A percentile compares a stretch with the other conserved stretches of the same genome.
These are phyloP conservation scores for Calliphora vomitoria DNA, from an alignment of 2,888 invertebrate species.

Conservation along the genomic window DNA sequence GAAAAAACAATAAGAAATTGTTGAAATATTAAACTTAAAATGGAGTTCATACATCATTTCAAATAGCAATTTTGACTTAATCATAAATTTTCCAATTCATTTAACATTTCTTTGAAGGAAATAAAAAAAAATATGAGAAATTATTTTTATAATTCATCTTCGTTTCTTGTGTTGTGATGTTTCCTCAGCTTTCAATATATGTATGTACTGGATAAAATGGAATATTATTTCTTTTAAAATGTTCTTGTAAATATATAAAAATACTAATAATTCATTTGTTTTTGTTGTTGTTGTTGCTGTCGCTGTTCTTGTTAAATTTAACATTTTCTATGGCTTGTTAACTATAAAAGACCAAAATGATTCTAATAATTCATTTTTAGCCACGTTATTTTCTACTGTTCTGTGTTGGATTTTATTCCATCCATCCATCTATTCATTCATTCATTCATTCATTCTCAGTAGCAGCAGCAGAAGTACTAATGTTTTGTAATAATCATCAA, in stretches of 20 bases:
- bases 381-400: conserved; percentile 2
- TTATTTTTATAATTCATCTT: conserved; percentile 44
- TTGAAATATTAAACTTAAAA: too few species aligned
- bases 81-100: conserved; percentile 39
- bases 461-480: conserved; percentile 30
- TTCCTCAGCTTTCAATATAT: conserved; percentile 21
- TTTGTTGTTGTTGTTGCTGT: not conserved
- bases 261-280: conserved; percentile 31
- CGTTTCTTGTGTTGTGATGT: not conserved
- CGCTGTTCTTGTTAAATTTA: not conserved
- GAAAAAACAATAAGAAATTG: too few species aligned
- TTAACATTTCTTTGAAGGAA: conserved; percentile 11
- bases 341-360: conserved; percentile 38
- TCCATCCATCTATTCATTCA: conserved; percentile 25
- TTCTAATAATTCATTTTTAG: conserved; percentile 61
- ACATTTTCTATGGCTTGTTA: conserved; percentile 52
- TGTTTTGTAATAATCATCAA: conserved; percentile 62
- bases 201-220: conserved; percentile 7
- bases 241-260: conserved; percentile 26
- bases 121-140: not conserved
- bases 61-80: conserved; percentile 16
- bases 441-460: not conserved
- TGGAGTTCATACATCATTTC: not conserved
- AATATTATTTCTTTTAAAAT: conserved; percentile 27
- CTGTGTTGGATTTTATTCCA: conserved; percentile 17